Evolutionary conservation across 2,888 invertebrate species (phyloP).

Genomic region (Platycheirus albimanus): DNA sequence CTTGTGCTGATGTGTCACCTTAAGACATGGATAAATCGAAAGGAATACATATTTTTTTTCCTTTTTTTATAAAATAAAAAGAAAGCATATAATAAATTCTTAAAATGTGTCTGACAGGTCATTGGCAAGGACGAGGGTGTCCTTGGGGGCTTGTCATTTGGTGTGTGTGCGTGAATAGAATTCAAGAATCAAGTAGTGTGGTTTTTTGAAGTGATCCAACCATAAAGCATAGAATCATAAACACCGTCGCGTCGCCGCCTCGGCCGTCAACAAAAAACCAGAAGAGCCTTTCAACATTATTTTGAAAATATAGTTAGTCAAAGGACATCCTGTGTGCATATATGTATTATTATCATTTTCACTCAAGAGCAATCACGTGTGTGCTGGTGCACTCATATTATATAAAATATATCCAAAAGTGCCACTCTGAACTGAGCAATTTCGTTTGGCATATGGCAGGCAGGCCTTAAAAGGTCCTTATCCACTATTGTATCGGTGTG

Average conservation of each 20-base stretch:
- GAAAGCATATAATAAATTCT: slow-evolving; percentile 50
- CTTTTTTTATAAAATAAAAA: background rate
- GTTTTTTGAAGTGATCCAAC: background rate
- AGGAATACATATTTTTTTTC: background rate
- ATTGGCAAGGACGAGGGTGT: slow-evolving; percentile 42
- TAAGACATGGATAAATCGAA: background rate
- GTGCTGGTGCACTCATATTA: background rate
- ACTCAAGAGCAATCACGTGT: slow-evolving; percentile 8
- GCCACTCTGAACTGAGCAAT: slow-evolving; percentile 22
- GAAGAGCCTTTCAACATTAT: slow-evolving; percentile 12
- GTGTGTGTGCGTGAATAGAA: slow-evolving; percentile 23
- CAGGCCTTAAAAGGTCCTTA: background rate
- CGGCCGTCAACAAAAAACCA: no score
- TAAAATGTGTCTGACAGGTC: slow-evolving; percentile 39
- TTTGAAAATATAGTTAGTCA: slow-evolving; percentile 1
- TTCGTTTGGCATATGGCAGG: background rate
- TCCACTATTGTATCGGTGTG: background rate
- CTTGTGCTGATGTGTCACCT: slow-evolving; percentile 9
- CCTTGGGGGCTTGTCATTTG: slow-evolving; percentile 13
- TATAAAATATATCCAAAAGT: background rate
- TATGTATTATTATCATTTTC: slow-evolving; percentile 5
- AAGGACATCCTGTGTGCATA: background rate
- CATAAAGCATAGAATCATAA: background rate
- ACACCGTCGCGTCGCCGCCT: no score
- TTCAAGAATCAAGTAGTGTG: slow-evolving; percentile 17